Evolutionary conservation across 2,113 vertebrate species (phyloP).

Genomic region (Tympanuchus pallidicinctus): DNA sequence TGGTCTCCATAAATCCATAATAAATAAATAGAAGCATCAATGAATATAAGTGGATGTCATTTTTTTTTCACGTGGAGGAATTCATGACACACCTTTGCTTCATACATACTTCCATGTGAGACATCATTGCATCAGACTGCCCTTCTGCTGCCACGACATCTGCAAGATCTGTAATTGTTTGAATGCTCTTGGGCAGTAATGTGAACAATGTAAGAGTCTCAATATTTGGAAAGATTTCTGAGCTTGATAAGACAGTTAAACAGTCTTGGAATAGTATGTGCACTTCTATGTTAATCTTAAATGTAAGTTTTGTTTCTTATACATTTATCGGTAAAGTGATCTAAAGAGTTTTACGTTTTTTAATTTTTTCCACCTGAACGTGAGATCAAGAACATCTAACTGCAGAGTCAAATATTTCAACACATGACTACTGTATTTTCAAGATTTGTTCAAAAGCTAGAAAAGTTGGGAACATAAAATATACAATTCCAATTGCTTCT

Average conservation of each 20-base stretch:
- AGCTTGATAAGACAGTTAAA: not conserved
- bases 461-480: not conserved
- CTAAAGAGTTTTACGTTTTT: not conserved
- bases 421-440: not conserved
- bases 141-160: constrained; percentile 18
- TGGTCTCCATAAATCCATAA: too few species aligned
- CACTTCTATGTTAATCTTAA: not conserved
- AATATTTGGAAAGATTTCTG: constrained; percentile 24
- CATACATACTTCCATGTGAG: too few species aligned
- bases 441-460: not conserved
- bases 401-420: not conserved
- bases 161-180: constrained; percentile 23
- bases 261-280: not conserved
- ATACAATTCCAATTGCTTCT: not conserved
- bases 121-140: too few species aligned
- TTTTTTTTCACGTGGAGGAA: too few species aligned
- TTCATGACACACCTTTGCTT: too few species aligned
- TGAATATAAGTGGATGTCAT: too few species aligned
- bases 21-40: too few species aligned
- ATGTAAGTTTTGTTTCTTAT: not conserved
- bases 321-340: not conserved
- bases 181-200: constrained; percentile 11
- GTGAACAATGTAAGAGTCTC: constrained; percentile 6
- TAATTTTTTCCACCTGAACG: not conserved
- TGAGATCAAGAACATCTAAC: not conserved